phyloP scores from a whole-genome alignment of 2,113 vertebrate genomes.

The Festucalex cinctus region DNA sequence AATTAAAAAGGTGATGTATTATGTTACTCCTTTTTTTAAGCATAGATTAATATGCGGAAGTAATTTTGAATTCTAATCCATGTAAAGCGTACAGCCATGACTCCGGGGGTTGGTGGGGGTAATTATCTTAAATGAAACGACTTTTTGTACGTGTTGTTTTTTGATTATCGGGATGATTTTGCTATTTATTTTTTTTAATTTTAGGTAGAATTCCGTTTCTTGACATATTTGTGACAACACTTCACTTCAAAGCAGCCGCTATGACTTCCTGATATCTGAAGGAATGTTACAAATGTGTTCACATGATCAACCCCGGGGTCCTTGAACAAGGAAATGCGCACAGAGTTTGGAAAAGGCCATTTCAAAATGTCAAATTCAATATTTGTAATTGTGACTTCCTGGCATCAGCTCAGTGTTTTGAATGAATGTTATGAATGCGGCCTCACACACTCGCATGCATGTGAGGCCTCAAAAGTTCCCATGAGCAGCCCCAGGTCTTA shows the following conservation, averaged over 20 bases:
- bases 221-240: no score
- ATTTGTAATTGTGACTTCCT: neutral
- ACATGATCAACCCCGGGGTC: neutral
- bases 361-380: neutral
- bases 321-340: neutral
- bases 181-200: no score
- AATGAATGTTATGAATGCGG: neutral
- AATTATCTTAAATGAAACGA: no score
- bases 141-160: no score
- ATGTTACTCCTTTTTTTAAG: no score
- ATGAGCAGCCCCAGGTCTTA: conserved; percentile 15
- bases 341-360: neutral
- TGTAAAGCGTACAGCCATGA: no score
- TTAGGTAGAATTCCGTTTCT: no score
- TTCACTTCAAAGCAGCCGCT: neutral
- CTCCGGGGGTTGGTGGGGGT: no score
- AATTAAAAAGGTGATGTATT: no score
- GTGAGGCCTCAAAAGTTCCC: conserved; percentile 3
- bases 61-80: no score
- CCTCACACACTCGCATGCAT: conserved; percentile 15
- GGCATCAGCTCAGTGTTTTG: neutral
- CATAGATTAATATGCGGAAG: no score
- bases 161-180: no score
- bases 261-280: neutral
- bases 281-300: neutral